Base-by-base conservation (phyloP, 2,888 invertebrate species). In the Eumerus sabulonum region DNA sequence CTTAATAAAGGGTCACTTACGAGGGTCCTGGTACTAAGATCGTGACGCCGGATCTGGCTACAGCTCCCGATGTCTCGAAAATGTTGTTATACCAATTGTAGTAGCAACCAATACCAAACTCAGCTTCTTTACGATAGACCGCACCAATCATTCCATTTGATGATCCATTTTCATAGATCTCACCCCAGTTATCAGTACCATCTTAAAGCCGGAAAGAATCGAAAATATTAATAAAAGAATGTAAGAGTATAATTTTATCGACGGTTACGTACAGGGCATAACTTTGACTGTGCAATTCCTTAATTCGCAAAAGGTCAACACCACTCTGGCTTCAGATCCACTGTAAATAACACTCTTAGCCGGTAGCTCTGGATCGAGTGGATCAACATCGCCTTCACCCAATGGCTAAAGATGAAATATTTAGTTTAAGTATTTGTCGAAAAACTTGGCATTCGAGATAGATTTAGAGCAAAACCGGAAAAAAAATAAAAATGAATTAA, bases 71-170 rank as follows among this genome's bases (percentile, higher is more conserved):
- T 3, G 86, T 85, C 82, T 88, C 88, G 12, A 86, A 87, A 3
- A 87, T 83, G 19, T 85, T 83, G 68, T 86, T 82, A 38, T 87
- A 88, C 88, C 88, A 88, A 72, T 88, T 88, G 77, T 88, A 88
- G 14, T 87, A 85, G 63, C 88, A 87, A 0, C 88, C 88, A 50
- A 88, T 86, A 40, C 86, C 87, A 74, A 88, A 36, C 57, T 88
- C 88, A 1, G 85, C 85, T 11, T 85, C 83, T 36, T 87, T 86
- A 1, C 83, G 83, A 45, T 86, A 88, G 1, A 88, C 73, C 35
- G 86, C 86, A 0, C 88, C 88, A 68, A 88, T 62, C 85, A 87
- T 85, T 17, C 88, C 88, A n/a, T 84, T 83, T 1, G 86, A 85
- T 12, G 85, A 82, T 3, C 84, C 87, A 47, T 88, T 88, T 36